Evolutionary conservation across 2,797 vertebrate genomes (phyloP).

Genomic region (Triplophysa bombifrons): DNA sequence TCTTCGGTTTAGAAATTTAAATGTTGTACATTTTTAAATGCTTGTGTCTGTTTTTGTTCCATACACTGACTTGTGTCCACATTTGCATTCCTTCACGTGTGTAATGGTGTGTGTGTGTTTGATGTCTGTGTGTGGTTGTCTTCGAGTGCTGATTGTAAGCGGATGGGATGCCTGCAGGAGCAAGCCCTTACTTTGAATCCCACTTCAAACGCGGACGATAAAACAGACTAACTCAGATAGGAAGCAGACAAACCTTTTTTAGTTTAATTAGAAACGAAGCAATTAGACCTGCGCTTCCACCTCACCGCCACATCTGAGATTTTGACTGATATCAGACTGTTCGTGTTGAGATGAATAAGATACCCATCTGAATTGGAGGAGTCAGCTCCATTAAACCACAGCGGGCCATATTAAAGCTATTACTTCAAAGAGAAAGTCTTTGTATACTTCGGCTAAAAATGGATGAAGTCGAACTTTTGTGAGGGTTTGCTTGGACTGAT

Average conservation of each 20-base stretch:
- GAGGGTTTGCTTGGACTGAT: background rate
- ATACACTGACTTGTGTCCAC: background rate
- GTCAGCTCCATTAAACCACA: slow-evolving; percentile 27
- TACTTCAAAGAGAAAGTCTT: slow-evolving; percentile 34
- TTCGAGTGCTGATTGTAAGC: slow-evolving; percentile 59
- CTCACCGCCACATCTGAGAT: slow-evolving; percentile 52
- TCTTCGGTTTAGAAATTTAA: too few relatives aligned
- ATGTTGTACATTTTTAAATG: too few relatives aligned
- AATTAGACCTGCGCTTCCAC: slow-evolving; percentile 62
- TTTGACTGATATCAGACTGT: slow-evolving; percentile 38
- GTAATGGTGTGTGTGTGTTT: background rate
- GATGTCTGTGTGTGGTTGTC: slow-evolving; percentile 54
- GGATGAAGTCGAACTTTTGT: slow-evolving; percentile 7
- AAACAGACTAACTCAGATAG: slow-evolving; percentile 64
- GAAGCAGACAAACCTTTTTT: slow-evolving; percentile 65
- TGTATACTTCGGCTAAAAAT: background rate
- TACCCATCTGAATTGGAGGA: slow-evolving; percentile 9
- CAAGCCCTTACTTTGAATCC: slow-evolving; percentile 66
- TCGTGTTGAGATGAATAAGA: slow-evolving; percentile 26
- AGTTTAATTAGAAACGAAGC: slow-evolving; percentile 74
- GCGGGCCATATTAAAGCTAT: slow-evolving; percentile 19
- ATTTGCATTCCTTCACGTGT: background rate
- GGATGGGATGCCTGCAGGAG: slow-evolving; percentile 59
- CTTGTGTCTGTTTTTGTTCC: too few relatives aligned
- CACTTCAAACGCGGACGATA: slow-evolving; percentile 69